Conservation (phyloP, 2,113 vertebrate genomes). For the Sialia sialis region DNA sequence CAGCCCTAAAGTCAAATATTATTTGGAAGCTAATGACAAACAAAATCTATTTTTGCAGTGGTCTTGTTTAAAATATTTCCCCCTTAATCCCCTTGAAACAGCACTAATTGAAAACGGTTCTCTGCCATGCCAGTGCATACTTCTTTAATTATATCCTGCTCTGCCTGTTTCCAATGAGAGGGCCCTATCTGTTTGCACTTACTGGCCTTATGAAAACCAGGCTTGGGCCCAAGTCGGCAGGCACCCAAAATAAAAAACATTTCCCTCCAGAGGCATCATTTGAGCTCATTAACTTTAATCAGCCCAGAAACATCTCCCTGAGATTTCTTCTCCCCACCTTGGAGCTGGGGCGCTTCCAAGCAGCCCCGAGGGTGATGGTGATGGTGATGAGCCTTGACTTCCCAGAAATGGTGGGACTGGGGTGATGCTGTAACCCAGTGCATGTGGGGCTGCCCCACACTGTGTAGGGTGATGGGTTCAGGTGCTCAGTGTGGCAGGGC, state of each 20-base stretch:
- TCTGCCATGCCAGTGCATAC: conserved; percentile 65
- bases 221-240: conserved; percentile 66
- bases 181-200: conserved; percentile 73
- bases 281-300: conserved; percentile 74
- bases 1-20: conserved; percentile 70
- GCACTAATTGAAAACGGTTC: conserved; percentile 74
- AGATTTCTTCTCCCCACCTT: conserved; percentile 46
- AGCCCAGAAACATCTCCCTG: conserved; percentile 58
- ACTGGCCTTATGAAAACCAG: conserved; percentile 75
- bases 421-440: not conserved
- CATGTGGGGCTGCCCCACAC: rapidly evolving
- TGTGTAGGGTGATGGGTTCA: not conserved
- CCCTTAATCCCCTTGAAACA: conserved; percentile 71
- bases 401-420: not conserved
- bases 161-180: conserved; percentile 75
- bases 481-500: not conserved
- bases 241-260: conserved; percentile 69
- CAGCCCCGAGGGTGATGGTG: rapidly evolving
- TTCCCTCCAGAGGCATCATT: conserved; percentile 72
- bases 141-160: conserved; percentile 71
- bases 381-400: not conserved
- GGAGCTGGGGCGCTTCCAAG: not conserved
- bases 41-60: conserved; percentile 77
- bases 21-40: conserved; percentile 78
- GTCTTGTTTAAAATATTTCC: conserved; percentile 75